phyloP scores from a whole-genome alignment of 2,113 vertebrate species.

The Pantherophis guttatus region DNA sequence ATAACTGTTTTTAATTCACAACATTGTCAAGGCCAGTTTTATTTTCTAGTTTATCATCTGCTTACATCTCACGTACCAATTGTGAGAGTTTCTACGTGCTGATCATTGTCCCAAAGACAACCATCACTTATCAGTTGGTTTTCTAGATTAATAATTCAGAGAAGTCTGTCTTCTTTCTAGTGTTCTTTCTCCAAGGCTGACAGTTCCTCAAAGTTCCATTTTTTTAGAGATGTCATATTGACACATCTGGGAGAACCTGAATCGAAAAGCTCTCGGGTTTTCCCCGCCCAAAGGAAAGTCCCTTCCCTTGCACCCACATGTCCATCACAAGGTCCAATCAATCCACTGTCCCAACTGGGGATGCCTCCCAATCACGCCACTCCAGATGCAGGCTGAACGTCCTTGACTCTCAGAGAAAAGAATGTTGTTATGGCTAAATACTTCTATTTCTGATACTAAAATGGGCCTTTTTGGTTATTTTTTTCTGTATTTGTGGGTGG shows the following conservation, averaged over 20 bases:
- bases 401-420: no score
- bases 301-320: no score
- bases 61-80: neutral
- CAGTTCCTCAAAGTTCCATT: no score
- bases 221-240: no score
- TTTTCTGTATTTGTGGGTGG: neutral
- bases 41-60: neutral
- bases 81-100: neutral
- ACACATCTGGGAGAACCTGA: no score
- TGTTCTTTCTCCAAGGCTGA: neutral
- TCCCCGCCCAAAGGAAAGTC: no score
- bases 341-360: no score
- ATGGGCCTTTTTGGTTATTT: neutral
- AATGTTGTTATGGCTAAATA: no score
- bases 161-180: neutral
- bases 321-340: no score
- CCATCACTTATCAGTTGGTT: neutral
- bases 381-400: no score
- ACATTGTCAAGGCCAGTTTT: neutral
- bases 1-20: neutral
- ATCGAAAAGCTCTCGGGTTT: no score
- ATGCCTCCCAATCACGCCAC: no score
- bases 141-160: neutral
- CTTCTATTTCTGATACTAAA: neutral
- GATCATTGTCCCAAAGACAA: neutral